A percentile compares a stretch with the other conserved stretches of the same genome.
Conservation (phyloP, 2,888 invertebrate species). For the Linyphia triangularis region DNA sequence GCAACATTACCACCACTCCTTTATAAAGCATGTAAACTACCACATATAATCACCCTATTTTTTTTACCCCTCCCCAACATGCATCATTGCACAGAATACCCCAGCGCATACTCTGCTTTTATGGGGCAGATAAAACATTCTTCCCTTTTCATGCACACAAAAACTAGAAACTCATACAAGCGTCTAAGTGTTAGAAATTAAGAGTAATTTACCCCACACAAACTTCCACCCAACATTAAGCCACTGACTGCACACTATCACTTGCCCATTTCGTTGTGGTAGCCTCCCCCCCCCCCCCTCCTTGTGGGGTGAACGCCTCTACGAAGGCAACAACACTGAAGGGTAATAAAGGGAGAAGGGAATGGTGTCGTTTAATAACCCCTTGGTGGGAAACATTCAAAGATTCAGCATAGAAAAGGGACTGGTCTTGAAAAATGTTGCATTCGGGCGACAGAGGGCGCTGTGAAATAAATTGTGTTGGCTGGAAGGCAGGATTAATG, state of each 20-base stretch:
- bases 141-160: background rate
- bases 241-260: background rate
- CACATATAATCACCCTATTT: background rate
- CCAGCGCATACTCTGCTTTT: background rate
- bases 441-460: conserved; percentile 41
- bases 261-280: conserved; percentile 10
- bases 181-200: conserved; percentile 62
- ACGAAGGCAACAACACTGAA: background rate
- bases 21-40: background rate
- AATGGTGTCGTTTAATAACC: conserved; percentile 11
- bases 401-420: conserved; percentile 25
- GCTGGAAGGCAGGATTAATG: conserved; percentile 66
- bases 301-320: background rate
- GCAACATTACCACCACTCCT: background rate
- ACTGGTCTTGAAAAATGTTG: conserved; percentile 32
- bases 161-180: background rate
- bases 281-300: background rate
- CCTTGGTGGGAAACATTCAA: conserved; percentile 2
- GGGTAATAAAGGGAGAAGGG: conserved; percentile 1
- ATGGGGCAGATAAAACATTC: background rate
- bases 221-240: conserved; percentile 18
- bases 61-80: too few relatives aligned
- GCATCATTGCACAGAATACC: background rate
- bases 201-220: conserved; percentile 46
- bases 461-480: conserved; percentile 59